Evolutionary conservation across 92 coral and sea anemone species (phyloP).

Genomic region (Meandrina meandrites): DNA sequence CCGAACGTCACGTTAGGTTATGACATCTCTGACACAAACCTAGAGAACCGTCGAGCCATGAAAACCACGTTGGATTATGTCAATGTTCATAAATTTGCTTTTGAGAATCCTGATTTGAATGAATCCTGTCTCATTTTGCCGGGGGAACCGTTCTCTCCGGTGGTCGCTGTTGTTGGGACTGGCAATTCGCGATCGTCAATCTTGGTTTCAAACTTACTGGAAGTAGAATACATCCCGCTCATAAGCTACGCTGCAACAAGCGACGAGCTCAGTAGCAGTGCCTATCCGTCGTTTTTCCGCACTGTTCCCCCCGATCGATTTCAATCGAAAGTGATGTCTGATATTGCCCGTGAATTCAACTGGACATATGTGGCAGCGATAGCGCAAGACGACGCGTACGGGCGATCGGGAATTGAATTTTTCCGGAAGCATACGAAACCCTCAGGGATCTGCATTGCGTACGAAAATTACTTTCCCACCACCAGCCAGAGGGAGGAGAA

Average conservation of each 20-base stretch:
- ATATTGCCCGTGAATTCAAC: conserved; percentile 69
- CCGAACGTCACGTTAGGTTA: conserved; percentile 80
- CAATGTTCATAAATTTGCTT: conserved; percentile 64
- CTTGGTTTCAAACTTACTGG: conserved; percentile 72
- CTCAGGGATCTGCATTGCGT: conserved; percentile 69
- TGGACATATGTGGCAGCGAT: conserved; percentile 88
- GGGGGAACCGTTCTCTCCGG: conserved; percentile 28
- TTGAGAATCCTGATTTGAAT: conserved; percentile 33
- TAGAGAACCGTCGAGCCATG: conserved; percentile 61
- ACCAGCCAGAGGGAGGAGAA: conserved; percentile 25
- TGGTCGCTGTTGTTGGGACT: conserved; percentile 72
- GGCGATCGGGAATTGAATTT: conserved; percentile 72
- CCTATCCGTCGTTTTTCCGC: conserved; percentile 81
- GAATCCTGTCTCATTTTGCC: conserved; percentile 38
- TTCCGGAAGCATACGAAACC: conserved; percentile 63
- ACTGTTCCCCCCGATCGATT: conserved; percentile 91
- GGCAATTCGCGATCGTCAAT: conserved; percentile 76
- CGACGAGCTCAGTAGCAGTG: conserved; percentile 74
- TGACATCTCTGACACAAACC: conserved; percentile 82
- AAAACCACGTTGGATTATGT: conserved; percentile 73
- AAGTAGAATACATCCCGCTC: conserved; percentile 76
- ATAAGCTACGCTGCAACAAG: conserved; percentile 94
- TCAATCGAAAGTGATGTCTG: conserved; percentile 85
- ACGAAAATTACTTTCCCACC: conserved; percentile 66
- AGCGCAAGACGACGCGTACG: conserved; percentile 80